Percentiles rank a stretch among this genome's conserved stretches.
Conservation (phyloP, 2,113 vertebrate genomes). For the Ovibos moschatus region DNA sequence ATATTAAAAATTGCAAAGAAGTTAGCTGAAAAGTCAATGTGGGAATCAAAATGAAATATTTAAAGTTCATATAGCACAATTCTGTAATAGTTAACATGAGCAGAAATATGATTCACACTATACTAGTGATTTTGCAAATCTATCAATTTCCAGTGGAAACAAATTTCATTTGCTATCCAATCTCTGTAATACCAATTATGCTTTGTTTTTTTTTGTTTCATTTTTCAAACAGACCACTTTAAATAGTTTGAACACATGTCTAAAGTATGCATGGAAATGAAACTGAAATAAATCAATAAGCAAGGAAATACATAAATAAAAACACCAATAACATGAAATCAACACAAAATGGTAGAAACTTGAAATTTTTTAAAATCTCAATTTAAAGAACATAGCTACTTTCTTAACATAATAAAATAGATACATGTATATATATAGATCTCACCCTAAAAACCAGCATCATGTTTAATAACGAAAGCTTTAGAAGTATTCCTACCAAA, state of each 20-base stretch:
- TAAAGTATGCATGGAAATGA: not conserved
- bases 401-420: not conserved
- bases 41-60: not conserved
- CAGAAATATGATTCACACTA: not conserved
- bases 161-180: not conserved
- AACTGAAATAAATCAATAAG: not conserved
- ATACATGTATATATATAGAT: not conserved
- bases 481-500: not conserved
- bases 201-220: not conserved
- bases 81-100: not conserved
- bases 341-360: not conserved
- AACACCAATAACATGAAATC: not conserved
- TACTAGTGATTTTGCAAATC: not conserved
- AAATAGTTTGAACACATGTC: not conserved
- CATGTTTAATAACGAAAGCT: not conserved
- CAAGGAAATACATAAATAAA: not conserved
- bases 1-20: not conserved
- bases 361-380: not conserved
- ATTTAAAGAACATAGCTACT: not conserved
- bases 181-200: not conserved
- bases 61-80: not conserved
- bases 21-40: not conserved
- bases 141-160: not conserved
- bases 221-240: constrained; percentile 28
- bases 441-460: not conserved